Base-by-base conservation (phyloP, 2,113 vertebrate species). In the Eptesicus fuscus region DNA sequence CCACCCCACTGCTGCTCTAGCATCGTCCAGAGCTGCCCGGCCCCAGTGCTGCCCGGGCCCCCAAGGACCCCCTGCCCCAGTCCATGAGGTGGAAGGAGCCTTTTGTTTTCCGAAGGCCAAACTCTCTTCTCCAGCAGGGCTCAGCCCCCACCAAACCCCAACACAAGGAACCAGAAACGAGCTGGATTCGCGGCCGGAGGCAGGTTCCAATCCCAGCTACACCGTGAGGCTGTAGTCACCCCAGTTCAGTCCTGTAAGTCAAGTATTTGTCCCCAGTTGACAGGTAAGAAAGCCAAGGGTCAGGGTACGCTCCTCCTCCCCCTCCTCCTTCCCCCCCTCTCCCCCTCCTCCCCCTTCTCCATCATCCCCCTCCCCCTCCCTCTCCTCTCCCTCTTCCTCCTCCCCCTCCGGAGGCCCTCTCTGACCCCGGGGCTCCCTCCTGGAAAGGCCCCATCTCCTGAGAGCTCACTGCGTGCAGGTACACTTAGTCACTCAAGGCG, bases 351-450 rank as follows among this genome's bases (percentile, higher is more conserved):
- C n/a, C n/a, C n/a, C n/a, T n/a, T n/a, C n/a, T n/a, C n/a, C n/a
- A n/a, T n/a, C n/a, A n/a, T n/a, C n/a, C n/a, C n/a, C n/a, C n/a
- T 25, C 56, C 9, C 9, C 8, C 53, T 9, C 53, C 53, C 7
- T n/a, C n/a, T n/a, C n/a, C n/a, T n/a, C n/a, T n/a, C n/a, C n/a
- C n/a, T n/a, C n/a, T n/a, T n/a, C n/a, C n/a, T n/a, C n/a, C n/a
- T n/a, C n/a, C n/a, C n/a, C 20, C 18, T 56, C 67, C 77, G 77
- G 88, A 77, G 83, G 40, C 51, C 91, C 56, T 32, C n/a, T 35
- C 30, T 25, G 25, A 70, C 9, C 49, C 16, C 23, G 37, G 9
- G 35, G 22, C 35, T 78, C 25, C 42, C 42, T 82, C 69, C 53
- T 23, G 10, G 10, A 49, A 74, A 37, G 65, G 4, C 9, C 12